phyloP scores from a whole-genome alignment of 2,888 invertebrate species.

The Eubasilissa splendida region DNA sequence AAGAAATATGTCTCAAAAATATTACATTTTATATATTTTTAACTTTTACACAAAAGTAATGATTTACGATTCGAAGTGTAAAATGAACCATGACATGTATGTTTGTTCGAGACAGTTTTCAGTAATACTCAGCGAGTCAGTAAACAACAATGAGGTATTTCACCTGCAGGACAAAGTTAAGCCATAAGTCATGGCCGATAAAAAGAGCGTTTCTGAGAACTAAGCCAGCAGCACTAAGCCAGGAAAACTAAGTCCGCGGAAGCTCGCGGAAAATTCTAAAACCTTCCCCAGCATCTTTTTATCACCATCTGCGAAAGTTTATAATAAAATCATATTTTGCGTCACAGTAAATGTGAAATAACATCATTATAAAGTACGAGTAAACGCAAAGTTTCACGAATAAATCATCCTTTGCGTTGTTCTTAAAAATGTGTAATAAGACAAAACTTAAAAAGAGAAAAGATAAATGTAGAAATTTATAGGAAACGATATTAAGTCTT shows the following conservation, averaged over 20 bases:
- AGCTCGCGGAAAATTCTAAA: conserved; percentile 32
- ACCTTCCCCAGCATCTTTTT: conserved; percentile 19
- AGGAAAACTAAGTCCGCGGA: conserved; percentile 1
- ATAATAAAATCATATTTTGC: conserved; percentile 10
- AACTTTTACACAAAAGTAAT: too few species aligned
- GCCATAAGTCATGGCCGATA: conserved; percentile 53
- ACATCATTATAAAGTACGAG: conserved; percentile 3
- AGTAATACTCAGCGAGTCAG: background rate
- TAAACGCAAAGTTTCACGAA: background rate
- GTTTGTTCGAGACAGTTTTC: background rate
- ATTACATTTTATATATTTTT: too few species aligned
- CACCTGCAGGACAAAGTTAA: conserved; percentile 45
- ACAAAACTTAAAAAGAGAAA: background rate
- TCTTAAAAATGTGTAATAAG: conserved; percentile 9
- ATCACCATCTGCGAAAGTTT: conserved; percentile 19
- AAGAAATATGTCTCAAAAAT: too few species aligned
- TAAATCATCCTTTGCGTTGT: background rate
- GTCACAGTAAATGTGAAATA: background rate
- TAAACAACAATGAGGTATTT: conserved; percentile 28
- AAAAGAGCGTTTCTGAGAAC: conserved; percentile 48
- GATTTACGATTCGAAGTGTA: too few species aligned
- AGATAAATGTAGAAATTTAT: too few species aligned
- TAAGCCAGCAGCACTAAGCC: background rate
- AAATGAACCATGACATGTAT: too few species aligned
- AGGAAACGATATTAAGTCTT: too few species aligned